phyloP scores from a whole-genome alignment of 2,113 vertebrate genomes.

The Muntiacus muntjak region DNA sequence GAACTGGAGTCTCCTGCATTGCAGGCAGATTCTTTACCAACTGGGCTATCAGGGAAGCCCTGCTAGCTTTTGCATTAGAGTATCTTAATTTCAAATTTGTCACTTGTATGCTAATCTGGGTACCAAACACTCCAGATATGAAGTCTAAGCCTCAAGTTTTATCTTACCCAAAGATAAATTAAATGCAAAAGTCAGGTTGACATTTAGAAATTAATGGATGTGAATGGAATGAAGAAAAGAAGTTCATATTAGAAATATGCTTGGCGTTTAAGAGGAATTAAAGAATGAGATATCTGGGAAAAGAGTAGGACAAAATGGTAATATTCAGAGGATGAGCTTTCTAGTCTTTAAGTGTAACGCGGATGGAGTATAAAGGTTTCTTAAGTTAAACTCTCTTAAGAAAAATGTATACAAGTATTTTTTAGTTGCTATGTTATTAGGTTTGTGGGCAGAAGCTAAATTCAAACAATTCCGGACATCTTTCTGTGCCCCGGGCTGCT shows the following conservation, averaged over 20 bases:
- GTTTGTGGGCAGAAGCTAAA: slow-evolving; percentile 32
- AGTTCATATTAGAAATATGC: not conserved
- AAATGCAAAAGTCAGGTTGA: slow-evolving; percentile 6
- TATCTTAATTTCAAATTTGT: not conserved
- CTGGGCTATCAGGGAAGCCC: not conserved
- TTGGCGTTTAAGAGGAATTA: slow-evolving; percentile 13
- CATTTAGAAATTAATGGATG: slow-evolving; percentile 36
- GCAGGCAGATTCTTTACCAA: not conserved
- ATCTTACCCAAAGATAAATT: not conserved
- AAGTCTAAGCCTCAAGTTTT: not conserved
- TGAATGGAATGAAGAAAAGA: not conserved
- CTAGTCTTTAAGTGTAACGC: not conserved
- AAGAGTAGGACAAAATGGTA: not conserved
- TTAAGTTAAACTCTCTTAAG: not conserved
- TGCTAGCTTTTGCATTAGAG: not conserved
- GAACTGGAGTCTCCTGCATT: not conserved
- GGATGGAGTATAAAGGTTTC: slow-evolving; percentile 7
- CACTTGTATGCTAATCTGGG: not conserved
- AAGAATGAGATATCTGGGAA: not conserved
- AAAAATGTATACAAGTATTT: not conserved
- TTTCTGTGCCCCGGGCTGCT: not conserved
- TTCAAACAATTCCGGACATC: slow-evolving; percentile 24
- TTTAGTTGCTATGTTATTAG: slow-evolving; percentile 10
- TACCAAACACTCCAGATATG: not conserved
- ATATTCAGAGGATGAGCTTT: not conserved